Conservation (phyloP, 2,113 vertebrate species). For the Ariopsis seemanni region DNA sequence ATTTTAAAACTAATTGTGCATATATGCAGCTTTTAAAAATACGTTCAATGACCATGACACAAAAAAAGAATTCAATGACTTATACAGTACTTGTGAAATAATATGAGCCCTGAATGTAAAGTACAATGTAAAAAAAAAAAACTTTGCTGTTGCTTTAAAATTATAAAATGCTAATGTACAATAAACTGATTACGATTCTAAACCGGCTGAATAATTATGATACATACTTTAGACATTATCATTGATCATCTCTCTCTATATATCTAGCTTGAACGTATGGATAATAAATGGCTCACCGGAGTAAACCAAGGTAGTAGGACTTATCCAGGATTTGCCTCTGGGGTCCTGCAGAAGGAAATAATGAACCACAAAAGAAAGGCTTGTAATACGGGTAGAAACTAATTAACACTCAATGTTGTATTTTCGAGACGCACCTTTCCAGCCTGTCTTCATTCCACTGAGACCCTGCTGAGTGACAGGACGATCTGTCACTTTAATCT, state of each 20-base stretch:
- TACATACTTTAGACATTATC: neutral
- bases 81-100: neutral
- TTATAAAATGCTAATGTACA: neutral
- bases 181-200: neutral
- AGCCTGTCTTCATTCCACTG: conserved; percentile 93
- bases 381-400: neutral
- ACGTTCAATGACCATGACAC: neutral
- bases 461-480: conserved; percentile 97
- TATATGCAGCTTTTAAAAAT: neutral
- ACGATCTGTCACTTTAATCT: conserved; percentile 91
- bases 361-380: neutral
- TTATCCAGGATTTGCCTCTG: conserved; percentile 98
- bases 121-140: neutral
- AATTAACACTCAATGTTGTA: neutral
- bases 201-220: neutral
- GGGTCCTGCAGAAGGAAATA: conserved; percentile 78
- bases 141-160: neutral
- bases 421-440: conserved; percentile 78
- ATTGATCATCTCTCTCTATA: neutral
- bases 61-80: neutral
- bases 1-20: neutral
- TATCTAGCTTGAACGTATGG: neutral
- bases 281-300: conserved; percentile 77
- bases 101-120: neutral
- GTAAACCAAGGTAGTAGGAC: conserved; percentile 91